Conservation (phyloP, 2,113 vertebrate genomes). For the Panurus biarmicus region DNA sequence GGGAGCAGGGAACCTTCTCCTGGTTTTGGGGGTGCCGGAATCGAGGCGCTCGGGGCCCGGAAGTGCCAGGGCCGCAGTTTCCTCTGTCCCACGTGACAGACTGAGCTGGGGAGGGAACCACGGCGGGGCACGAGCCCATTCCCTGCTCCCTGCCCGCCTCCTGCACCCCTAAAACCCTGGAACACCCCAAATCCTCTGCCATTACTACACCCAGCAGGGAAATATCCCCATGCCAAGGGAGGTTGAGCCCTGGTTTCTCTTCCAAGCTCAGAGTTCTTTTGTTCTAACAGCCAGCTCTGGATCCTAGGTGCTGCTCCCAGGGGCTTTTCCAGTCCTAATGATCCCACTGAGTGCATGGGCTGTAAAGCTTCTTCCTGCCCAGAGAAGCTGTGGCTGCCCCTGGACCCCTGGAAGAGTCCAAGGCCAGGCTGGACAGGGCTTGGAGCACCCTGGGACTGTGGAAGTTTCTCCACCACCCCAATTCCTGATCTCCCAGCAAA, state of each 20-base stretch:
- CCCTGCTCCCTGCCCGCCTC: not conserved
- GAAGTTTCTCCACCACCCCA: not conserved
- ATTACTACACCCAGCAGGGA: rapidly evolving
- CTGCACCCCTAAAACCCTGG: not conserved
- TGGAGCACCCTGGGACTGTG: rapidly evolving
- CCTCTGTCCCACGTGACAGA: slow-evolving; percentile 15
- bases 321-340: not conserved
- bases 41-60: not conserved
- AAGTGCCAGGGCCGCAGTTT: slow-evolving; percentile 62
- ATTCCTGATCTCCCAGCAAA: not conserved
- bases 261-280: rapidly evolving
- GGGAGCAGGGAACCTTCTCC: rapidly evolving
- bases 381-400: not conserved
- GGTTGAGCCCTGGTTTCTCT: not conserved
- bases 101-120: not conserved
- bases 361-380: not conserved
- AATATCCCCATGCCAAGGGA: rapidly evolving
- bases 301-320: not conserved
- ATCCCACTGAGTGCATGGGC: not conserved
- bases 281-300: not conserved
- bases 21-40: not conserved
- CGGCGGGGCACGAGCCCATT: not conserved
- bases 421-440: not conserved
- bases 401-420: not conserved
- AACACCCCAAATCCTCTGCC: not conserved